Evolutionary conservation across 2,888 invertebrate species (phyloP).

Genomic region (Apodemia duryi): DNA sequence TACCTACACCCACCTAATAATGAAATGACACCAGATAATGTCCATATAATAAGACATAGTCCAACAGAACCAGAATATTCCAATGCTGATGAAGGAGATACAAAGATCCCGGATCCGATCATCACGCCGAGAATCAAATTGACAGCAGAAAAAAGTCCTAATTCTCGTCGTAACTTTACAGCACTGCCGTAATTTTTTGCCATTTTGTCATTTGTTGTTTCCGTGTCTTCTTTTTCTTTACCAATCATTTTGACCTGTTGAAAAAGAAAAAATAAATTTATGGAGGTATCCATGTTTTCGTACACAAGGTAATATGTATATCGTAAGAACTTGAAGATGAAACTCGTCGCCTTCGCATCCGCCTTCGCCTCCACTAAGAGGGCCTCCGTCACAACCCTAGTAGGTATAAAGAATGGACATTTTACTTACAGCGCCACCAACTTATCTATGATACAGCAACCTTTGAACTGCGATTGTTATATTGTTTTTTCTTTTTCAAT

Average conservation of each 20-base stretch:
- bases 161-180: slow-evolving; percentile 84
- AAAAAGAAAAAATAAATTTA: slow-evolving; percentile 33
- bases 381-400: no score
- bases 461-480: no score
- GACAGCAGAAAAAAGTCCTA: slow-evolving; percentile 89
- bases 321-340: no score
- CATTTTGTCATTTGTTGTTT: slow-evolving; percentile 42
- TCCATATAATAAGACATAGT: slow-evolving; percentile 88
- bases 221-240: slow-evolving; percentile 40
- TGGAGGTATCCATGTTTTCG: neutral
- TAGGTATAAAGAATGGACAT: no score
- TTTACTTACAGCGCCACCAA: no score
- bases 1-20: slow-evolving; percentile 83
- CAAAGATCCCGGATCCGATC: slow-evolving; percentile 95
- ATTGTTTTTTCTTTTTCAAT: no score
- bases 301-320: neutral
- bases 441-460: no score
- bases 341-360: no score
- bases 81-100: slow-evolving; percentile 89
- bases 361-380: no score
- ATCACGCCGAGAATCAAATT: slow-evolving; percentile 92
- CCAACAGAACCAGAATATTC: slow-evolving; percentile 88
- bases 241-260: slow-evolving; percentile 46
- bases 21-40: slow-evolving; percentile 87
- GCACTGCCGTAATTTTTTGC: slow-evolving; percentile 46